Conservation (phyloP, 2,797 vertebrate genomes). For the Knipowitschia caucasica region DNA sequence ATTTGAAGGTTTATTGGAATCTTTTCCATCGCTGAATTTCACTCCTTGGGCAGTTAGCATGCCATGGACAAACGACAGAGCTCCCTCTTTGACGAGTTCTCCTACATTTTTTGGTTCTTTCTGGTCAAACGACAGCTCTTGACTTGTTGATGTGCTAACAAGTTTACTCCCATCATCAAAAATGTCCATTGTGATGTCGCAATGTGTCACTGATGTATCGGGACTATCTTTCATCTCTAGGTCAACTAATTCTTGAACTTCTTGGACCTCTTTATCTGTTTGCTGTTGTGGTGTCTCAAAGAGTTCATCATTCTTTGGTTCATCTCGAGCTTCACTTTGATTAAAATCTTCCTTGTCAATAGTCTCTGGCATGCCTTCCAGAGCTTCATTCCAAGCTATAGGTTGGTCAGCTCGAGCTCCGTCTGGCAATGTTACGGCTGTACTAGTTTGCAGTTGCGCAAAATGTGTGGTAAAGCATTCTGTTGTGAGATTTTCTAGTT, state of each 20-base stretch:
- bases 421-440: background rate
- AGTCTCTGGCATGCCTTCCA: slow-evolving; percentile 6
- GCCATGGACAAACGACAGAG: slow-evolving; percentile 22
- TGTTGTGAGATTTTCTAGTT: slow-evolving; percentile 53
- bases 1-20: slow-evolving; percentile 35
- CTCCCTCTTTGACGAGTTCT: slow-evolving; percentile 38
- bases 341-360: background rate
- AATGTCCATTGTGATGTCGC: background rate
- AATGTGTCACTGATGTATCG: background rate
- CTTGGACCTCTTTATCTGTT: background rate
- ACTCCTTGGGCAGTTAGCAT: slow-evolving; percentile 24
- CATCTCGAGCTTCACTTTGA: background rate
- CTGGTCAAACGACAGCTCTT: slow-evolving; percentile 19
- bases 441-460: slow-evolving; percentile 18
- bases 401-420: background rate
- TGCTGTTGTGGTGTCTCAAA: background rate
- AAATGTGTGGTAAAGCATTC: slow-evolving; percentile 47
- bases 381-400: slow-evolving; percentile 11
- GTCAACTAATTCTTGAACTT: background rate
- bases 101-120: slow-evolving; percentile 20
- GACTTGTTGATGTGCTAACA: background rate
- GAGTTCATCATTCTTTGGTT: background rate
- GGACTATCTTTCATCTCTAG: background rate
- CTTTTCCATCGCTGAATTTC: slow-evolving; percentile 29
- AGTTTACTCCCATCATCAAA: background rate